Evolutionary conservation across 2,888 invertebrate genomes (phyloP), one percentile per base, ranked within the genome.

Genomic region (Poecilobothrus nobilitatus): DNA sequence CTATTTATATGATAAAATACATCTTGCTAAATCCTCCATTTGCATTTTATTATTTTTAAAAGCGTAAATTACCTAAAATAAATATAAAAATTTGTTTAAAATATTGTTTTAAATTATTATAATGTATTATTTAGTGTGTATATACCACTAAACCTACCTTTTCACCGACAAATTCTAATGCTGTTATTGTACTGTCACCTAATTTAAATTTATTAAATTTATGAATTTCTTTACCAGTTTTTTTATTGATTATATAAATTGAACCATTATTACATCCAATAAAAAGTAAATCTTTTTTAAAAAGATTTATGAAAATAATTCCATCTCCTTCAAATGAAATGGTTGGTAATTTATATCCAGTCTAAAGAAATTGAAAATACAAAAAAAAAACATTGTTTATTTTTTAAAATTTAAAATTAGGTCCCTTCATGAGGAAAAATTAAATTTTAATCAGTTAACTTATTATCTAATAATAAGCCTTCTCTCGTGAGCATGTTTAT

Each of bases 231-330:
- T 77, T 78, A 15, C 85, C 81, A 1, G 80, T 78, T 70, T 78
- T 78, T 69, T 76, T 81, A 72, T 84, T 83, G 79, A 88, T 88
- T 70, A 91, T 85, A 79, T 91, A 91, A 74, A 92, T 87, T 77
- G 86, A 88, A 71, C 91, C 91, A 81, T 91, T 90, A 78, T 91
- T 90, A 81, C 91, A 91, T 73, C 91, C 91, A 64, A 89, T 88
- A 80, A 87, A 84, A 63, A 87, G 84, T 71, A 89, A 80, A 63
- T 88, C 83, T 62, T 88, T 86, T 72, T 86, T 85, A 64, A 85
- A 84, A 67, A 88, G 82, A 70, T 87, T 86, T 84, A 92, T 85
- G 71, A 91, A 89, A 62, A 90, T 88, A 66, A 90, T 88, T 20
- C 91, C 91, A 76, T 88, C 89, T 64, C 90, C n/a, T 53, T 2